These are phyloP conservation scores for Glyptemys insculpta DNA, from an alignment of 2,797 vertebrate genomes.

Conservation along the genomic window DNA sequence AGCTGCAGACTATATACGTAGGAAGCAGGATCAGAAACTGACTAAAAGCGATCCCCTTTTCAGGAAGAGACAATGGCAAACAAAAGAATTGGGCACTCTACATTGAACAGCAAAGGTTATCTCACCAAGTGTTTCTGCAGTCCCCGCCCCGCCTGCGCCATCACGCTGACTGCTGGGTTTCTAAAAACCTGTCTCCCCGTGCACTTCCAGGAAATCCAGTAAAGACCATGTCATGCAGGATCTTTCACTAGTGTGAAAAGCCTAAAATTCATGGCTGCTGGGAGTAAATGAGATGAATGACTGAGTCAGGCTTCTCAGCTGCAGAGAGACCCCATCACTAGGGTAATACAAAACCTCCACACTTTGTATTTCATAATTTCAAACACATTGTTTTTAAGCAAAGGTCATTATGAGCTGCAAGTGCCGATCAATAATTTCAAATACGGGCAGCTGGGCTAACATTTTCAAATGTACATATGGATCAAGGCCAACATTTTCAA, in stretches of 20 bases:
- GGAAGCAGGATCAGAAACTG: slow-evolving; percentile 39
- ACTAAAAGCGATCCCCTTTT: slow-evolving; percentile 33
- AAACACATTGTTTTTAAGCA: slow-evolving; percentile 19
- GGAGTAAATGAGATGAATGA: slow-evolving; percentile 57
- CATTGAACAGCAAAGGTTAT: slow-evolving; percentile 34
- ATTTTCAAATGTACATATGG: not conserved
- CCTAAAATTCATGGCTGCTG: slow-evolving; percentile 53
- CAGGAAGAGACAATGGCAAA: slow-evolving; percentile 30
- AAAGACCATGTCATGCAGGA: slow-evolving; percentile 58
- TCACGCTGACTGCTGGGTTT: slow-evolving; percentile 52
- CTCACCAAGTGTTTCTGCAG: slow-evolving; percentile 47
- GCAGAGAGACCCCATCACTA: slow-evolving; percentile 59
- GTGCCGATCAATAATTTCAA: slow-evolving; percentile 1
- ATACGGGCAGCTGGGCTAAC: not conserved
- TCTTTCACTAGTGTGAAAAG: slow-evolving; percentile 59
- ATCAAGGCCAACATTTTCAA: not conserved
- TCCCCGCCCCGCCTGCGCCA: slow-evolving; percentile 8
- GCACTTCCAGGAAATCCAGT: slow-evolving; percentile 49
- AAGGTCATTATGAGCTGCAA: not conserved
- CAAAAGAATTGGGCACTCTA: slow-evolving; percentile 46
- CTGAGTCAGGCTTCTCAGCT: slow-evolving; percentile 53
- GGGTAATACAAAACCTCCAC: slow-evolving; percentile 41
- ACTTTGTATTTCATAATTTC: slow-evolving; percentile 48
- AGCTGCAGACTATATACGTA: slow-evolving; percentile 40
- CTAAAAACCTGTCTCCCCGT: slow-evolving; percentile 65